These are phyloP conservation scores for Papilio polytes DNA, from an alignment of 1,140 invertebrate genomes.

Conservation along the genomic window DNA sequence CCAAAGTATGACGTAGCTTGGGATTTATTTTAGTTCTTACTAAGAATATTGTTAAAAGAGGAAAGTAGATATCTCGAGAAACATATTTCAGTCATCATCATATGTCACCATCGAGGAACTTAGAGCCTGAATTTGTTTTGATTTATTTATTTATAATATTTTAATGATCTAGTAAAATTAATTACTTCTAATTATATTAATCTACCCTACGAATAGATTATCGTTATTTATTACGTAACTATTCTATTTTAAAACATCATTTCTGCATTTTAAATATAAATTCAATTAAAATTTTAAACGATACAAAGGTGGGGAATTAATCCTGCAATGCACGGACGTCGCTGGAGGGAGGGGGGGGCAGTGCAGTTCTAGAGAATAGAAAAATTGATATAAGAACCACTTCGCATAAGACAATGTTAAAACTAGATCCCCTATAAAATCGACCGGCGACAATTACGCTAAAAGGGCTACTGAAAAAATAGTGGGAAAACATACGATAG, in stretches of 20 bases:
- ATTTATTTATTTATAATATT: too few species aligned
- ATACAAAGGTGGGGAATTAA: background rate
- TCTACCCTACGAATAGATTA: background rate
- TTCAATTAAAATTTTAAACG: background rate
- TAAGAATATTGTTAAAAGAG: background rate
- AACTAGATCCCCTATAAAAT: too few species aligned
- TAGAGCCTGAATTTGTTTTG: too few species aligned
- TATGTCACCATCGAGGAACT: too few species aligned
- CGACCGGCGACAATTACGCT: too few species aligned
- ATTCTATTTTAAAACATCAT: background rate
- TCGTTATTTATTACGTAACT: background rate
- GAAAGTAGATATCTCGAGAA: too few species aligned
- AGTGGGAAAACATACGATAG: background rate
- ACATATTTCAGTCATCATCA: background rate
- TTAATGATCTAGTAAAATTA: background rate
- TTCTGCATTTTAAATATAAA: background rate
- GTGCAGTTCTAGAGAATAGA: too few species aligned
- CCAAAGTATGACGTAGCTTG: too few species aligned
- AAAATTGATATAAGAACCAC: too few species aligned
- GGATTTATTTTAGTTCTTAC: too few species aligned
- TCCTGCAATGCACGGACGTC: background rate
- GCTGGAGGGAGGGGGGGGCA: too few species aligned
- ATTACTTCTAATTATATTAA: background rate
- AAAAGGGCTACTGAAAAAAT: background rate
- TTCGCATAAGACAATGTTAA: too few species aligned